Percentiles rank a stretch among this genome's conserved stretches.
These are phyloP conservation scores for Thyatira batis DNA, from an alignment of 2,888 invertebrate species.

Conservation along the genomic window DNA sequence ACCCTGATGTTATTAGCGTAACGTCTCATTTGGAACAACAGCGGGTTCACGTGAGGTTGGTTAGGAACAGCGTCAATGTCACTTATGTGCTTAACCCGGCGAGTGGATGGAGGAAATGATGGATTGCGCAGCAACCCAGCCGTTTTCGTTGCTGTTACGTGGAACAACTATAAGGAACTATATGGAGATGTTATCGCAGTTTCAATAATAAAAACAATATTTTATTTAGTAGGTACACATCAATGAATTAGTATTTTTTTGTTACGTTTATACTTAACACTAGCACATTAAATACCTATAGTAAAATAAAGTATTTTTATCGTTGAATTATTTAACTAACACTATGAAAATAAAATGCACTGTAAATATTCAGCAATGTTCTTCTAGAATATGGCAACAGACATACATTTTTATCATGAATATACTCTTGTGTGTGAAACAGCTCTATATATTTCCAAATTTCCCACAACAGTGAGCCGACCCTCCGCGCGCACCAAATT, in stretches of 20 bases:
- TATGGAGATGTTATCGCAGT: constrained; percentile 51
- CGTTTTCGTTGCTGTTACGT: constrained; percentile 63
- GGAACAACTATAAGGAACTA: constrained; percentile 41
- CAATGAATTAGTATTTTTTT: no score
- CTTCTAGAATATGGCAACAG: no score
- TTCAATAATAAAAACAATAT: not conserved
- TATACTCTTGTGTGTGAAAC: constrained; percentile 14
- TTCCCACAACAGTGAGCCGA: constrained; percentile 57
- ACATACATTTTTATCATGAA: not conserved
- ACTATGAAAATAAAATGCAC: no score
- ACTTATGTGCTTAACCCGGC: constrained; percentile 82
- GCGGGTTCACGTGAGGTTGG: constrained; percentile 53
- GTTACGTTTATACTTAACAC: no score
- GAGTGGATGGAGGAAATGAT: constrained; percentile 82
- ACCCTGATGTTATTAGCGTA: constrained; percentile 34
- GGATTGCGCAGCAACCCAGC: constrained; percentile 69
- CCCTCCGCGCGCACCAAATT: constrained; percentile 79
- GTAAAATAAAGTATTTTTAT: no score
- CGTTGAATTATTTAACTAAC: no score
- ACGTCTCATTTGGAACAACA: constrained; percentile 28
- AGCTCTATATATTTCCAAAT: constrained; percentile 54
- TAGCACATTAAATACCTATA: no score
- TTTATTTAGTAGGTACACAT: no score
- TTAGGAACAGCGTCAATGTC: constrained; percentile 75
- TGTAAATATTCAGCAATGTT: no score